A percentile compares a stretch with the other conserved stretches of the same genome.
These are phyloP conservation scores for Ganaspis sp. DNA, from an alignment of 1,140 invertebrate genomes.

Conservation along the genomic window DNA sequence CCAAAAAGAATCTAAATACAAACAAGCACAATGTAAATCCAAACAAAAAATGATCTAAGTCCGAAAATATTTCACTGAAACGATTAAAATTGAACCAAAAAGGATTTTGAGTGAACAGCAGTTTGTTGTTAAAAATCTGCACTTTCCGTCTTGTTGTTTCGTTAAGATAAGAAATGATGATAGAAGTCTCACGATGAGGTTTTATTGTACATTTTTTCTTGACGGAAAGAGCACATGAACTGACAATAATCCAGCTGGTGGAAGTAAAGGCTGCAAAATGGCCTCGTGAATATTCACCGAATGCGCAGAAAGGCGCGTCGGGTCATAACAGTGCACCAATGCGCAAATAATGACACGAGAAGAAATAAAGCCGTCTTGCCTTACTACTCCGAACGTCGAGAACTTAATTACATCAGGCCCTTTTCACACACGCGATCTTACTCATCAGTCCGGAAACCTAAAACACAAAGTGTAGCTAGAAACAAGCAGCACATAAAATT, in stretches of 20 bases:
- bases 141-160: not conserved
- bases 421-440: conserved; percentile 71
- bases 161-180: not conserved
- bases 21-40: too few species aligned
- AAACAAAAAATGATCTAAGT: too few species aligned
- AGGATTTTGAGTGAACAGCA: too few species aligned
- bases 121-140: too few species aligned
- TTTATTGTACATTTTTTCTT: conserved; percentile 53
- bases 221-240: conserved; percentile 34
- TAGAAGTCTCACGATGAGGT: conserved; percentile 46
- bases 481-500: conserved; percentile 29
- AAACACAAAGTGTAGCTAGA: conserved; percentile 53
- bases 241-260: conserved; percentile 55
- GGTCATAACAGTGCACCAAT: conserved; percentile 70
- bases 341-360: conserved; percentile 72
- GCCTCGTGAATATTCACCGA: conserved; percentile 68
- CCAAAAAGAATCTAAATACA: too few species aligned
- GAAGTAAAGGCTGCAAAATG: conserved; percentile 55
- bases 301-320: conserved; percentile 57
- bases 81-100: too few species aligned
- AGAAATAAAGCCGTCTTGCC: conserved; percentile 68
- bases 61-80: too few species aligned
- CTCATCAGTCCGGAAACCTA: conserved; percentile 69
- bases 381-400: conserved; percentile 59
- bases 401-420: conserved; percentile 70